These are phyloP conservation scores for Cancer borealis DNA, from an alignment of 2,888 invertebrate genomes.

Conservation along the genomic window DNA sequence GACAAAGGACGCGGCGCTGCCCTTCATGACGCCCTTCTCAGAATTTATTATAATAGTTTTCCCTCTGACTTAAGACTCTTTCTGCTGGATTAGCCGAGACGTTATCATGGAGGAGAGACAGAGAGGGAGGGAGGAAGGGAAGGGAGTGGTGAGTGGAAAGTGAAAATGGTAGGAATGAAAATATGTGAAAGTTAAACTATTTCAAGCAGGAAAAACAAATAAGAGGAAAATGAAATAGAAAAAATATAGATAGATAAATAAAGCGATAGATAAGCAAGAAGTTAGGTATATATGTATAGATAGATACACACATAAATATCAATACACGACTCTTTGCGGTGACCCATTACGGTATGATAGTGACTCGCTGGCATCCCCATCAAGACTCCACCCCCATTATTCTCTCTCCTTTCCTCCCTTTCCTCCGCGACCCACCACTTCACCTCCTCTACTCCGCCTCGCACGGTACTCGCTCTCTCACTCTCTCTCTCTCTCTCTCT, in stretches of 20 bases:
- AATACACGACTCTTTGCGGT: not conserved
- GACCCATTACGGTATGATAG: not conserved
- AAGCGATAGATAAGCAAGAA: not conserved
- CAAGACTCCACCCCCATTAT: conserved; percentile 18
- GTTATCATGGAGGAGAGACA: not conserved
- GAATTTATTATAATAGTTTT: conserved; percentile 51
- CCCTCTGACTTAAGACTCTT: conserved; percentile 30
- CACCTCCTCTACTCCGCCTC: not conserved
- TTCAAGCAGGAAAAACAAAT: not conserved
- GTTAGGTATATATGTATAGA: not conserved
- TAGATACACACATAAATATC: not conserved
- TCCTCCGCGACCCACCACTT: conserved; percentile 12
- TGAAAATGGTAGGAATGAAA: not conserved
- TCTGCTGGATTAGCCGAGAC: conserved; percentile 13
- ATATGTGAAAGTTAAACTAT: not conserved
- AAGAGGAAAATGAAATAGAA: too few relatives aligned
- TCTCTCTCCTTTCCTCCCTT: not conserved
- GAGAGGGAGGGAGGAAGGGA: not conserved
- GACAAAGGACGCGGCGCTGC: conserved; percentile 38
- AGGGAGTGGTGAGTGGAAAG: not conserved
- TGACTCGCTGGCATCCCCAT: conserved; percentile 44
- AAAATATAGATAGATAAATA: not conserved
- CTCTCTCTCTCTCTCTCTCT: not conserved
- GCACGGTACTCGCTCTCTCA: not conserved
- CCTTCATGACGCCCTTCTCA: conserved; percentile 47